Evolutionary conservation across 2,888 invertebrate species (phyloP), one percentile per base, ranked within the genome.

Genomic region (Drosophila neotestacea): DNA sequence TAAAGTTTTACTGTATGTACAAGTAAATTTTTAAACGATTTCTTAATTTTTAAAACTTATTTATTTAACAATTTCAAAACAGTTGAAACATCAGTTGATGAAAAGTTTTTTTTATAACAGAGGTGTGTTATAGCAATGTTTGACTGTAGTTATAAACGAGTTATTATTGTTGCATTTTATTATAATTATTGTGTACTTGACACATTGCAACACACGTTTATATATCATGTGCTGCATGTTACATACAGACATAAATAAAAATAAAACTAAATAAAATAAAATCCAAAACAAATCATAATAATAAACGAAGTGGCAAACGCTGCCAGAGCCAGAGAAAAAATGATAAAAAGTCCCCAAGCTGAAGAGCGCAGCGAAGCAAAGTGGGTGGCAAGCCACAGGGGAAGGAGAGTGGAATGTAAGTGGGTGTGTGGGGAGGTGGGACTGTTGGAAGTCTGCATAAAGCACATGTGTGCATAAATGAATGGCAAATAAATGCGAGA

Each of bases 381-480:
- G 86, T 74, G 81, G 73, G 65, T 63, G 81, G 88, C 44, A 71
- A 42, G 64, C 2, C 32, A 32, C 36, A 7, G 11, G 55, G 68
- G 50, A 38, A 6, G 16, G 41, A 16, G 13, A 3, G n/a, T 34
- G 32, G 32, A 27, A 34, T 30, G 41, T n/a, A 30, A n/a, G 4
- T 22, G 7, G 22, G n/a, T 30, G 13, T 36, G 6, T 13, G 22
- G 9, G 13, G 16, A 28, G 11, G 22, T n/a, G 22, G 38, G 13
- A 32, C 32, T 32, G 32, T 9, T 32, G 34, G 39, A 52, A 60
- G 66, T 50, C 50, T 62, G 70, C 61, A 64, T 64, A 58, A 54
- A 71, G 72, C 77, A 78, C 79, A 85, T 87, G 76, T 89, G 86
- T 87, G 86, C 86, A 87, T 90, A 87, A 79, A 89, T 87, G 88